Base-by-base conservation (phyloP, 2,888 invertebrate species). In the Griposia aprilina region DNA sequence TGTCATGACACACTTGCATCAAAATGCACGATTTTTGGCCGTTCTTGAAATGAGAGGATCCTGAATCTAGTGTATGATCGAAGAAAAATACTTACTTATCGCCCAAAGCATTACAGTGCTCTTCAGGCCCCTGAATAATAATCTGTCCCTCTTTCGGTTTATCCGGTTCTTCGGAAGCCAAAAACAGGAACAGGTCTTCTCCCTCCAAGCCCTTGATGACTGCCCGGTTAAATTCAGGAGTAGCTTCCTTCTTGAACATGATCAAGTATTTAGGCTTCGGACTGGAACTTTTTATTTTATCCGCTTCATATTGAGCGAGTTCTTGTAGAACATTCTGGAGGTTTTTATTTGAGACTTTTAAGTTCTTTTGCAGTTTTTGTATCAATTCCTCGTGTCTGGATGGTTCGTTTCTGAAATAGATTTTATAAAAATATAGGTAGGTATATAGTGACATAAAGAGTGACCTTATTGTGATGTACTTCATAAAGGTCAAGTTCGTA, bases 241-340 rank as follows among this genome's bases (percentile, higher is more conserved):
- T 98, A 0, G 98, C 98, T 90, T 98, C 98, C 88, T 98, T 98
- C 84, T 98, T 97, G 89, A 97, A 97, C 90, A 98, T 92, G 52
- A 96, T 95, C 81, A 97, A 94, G 89, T 97, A 98, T 89, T 97
- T 97, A 0, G 97, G 97, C 75, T 94, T 92, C 0, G 97, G 96
- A 0, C 91, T 83, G 0, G 90, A 81, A 26, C 88, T 91, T 90
- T 97, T 97, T 57, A 98, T 95, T 90, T 97, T 97, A 6, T 97
- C 96, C 0, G 97, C 97, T 93, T 98, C 98, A n/a, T 96, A 92
- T n/a, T 96, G 94, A 2, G 98, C 98, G 5, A 98, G 90, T 81
- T 98, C 98, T 86, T 97, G 97, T 1, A 98, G 93, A 0, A 98
- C 95, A 71, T 96, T 97, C 88, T 98, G 97, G 62, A 98, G 93